These are phyloP conservation scores for Naja naja DNA, from an alignment of 2,113 vertebrate species.

Conservation along the genomic window DNA sequence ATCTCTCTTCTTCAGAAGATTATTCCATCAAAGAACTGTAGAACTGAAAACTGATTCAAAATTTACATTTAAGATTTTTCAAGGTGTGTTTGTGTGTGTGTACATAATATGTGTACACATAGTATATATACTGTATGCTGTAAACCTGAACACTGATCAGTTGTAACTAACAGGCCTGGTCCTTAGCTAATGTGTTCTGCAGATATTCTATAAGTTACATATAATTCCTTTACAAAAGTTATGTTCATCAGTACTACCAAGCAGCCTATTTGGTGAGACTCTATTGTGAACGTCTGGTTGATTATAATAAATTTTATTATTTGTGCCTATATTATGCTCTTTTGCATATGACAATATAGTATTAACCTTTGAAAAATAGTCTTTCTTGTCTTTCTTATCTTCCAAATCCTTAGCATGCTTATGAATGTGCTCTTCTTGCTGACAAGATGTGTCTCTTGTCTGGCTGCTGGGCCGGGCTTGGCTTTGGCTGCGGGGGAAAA, in stretches of 20 bases:
- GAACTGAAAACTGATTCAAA: neutral
- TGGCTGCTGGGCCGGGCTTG: neutral
- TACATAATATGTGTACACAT: neutral
- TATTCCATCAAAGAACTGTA: neutral
- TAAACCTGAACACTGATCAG: neutral
- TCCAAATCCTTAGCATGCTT: constrained; percentile 80
- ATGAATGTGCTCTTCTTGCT: constrained; percentile 68
- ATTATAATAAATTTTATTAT: constrained; percentile 28
- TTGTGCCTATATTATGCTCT: constrained; percentile 29
- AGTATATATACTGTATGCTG: neutral
- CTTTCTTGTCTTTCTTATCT: constrained; percentile 74
- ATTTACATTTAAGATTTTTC: neutral
- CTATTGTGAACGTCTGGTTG: constrained; percentile 44
- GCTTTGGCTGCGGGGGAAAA: neutral
- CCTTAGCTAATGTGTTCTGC: constrained; percentile 36
- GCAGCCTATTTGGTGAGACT: constrained; percentile 61
- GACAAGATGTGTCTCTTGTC: neutral
- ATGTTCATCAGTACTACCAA: constrained; percentile 55
- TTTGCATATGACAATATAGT: constrained; percentile 54
- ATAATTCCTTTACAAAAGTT: constrained; percentile 41
- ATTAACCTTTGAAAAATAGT: constrained; percentile 62
- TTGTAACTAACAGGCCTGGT: neutral
- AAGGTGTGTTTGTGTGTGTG: neutral
- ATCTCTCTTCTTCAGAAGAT: neutral
- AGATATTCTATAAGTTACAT: constrained; percentile 22